A percentile compares a stretch with the other conserved stretches of the same genome.
Evolutionary conservation across 2,113 vertebrate genomes (phyloP).

Genomic region (Ochotona curzoniae): DNA sequence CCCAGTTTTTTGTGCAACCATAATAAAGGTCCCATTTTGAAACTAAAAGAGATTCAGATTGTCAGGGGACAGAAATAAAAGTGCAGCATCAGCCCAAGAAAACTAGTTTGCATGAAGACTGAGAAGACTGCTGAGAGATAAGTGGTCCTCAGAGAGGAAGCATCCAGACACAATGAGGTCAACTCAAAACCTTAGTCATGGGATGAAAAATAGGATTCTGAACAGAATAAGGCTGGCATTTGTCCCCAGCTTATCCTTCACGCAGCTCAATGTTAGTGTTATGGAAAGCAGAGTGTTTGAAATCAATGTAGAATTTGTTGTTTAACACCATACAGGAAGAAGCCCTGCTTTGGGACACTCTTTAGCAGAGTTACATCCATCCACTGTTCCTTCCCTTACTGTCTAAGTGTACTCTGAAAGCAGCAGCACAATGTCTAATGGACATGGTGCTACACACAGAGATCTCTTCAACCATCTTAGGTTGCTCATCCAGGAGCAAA

Average conservation of each 20-base stretch:
- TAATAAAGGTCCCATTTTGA: slow-evolving; percentile 23
- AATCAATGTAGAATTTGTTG: slow-evolving; percentile 4
- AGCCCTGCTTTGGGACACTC: background rate
- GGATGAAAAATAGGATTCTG: background rate
- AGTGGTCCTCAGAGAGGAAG: background rate
- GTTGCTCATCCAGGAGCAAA: background rate
- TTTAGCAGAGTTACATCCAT: background rate
- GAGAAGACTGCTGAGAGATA: background rate
- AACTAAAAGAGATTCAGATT: slow-evolving; percentile 55
- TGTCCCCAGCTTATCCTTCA: background rate
- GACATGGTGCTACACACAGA: background rate
- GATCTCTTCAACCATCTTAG: background rate
- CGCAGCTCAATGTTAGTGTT: background rate
- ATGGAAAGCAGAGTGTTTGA: background rate
- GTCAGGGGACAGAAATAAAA: slow-evolving; percentile 49
- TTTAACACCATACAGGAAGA: background rate
- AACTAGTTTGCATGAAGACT: slow-evolving; percentile 1
- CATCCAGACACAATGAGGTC: background rate
- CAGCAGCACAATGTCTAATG: background rate
- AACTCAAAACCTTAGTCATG: slow-evolving; percentile 59
- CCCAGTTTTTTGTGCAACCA: slow-evolving; percentile 10
- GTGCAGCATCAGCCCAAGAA: slow-evolving; percentile 49
- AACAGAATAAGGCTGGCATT: background rate
- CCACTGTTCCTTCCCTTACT: background rate
- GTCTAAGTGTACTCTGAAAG: background rate